Percentiles rank a stretch among this genome's conserved stretches.
phyloP scores from a whole-genome alignment of 2,797 vertebrate species.

The Pantherophis alleghaniensis region DNA sequence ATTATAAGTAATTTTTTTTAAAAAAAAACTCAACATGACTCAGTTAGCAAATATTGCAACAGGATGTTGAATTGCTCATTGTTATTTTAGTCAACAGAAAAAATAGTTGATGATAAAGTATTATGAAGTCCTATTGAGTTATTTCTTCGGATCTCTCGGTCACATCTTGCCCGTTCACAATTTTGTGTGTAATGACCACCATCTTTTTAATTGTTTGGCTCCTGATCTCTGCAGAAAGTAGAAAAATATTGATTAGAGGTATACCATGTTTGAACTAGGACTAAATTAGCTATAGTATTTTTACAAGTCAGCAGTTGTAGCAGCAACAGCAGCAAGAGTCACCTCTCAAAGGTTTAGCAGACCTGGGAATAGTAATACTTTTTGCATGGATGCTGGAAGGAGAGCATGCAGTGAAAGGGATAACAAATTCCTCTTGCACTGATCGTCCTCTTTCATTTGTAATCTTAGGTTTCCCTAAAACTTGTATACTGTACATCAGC shows the following conservation, averaged over 20 bases:
- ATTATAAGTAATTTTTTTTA: background rate
- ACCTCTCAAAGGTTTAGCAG: background rate
- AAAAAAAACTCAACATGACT: background rate
- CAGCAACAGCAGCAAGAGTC: background rate
- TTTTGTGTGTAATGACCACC: slow-evolving; percentile 46
- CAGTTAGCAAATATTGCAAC: background rate
- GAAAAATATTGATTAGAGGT: background rate
- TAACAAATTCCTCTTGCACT: background rate
- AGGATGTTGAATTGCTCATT: background rate
- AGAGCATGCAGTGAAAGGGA: background rate
- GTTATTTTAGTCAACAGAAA: slow-evolving; percentile 1
- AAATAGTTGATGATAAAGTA: background rate
- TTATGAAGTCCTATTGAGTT: slow-evolving; percentile 12
- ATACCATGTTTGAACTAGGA: background rate
- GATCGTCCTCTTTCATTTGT: background rate
- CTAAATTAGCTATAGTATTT: background rate
- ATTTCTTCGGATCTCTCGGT: slow-evolving; percentile 31
- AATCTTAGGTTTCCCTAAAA: background rate
- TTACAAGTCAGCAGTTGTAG: background rate
- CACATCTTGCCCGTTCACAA: slow-evolving; percentile 44
- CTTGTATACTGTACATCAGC: background rate
- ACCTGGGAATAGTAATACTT: background rate
- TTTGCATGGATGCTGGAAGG: background rate
- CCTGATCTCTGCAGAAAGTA: slow-evolving; percentile 42
- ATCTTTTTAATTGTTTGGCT: slow-evolving; percentile 46